Conservation (phyloP, 1,140 invertebrate genomes). For the Penaeus vannamei region DNA sequence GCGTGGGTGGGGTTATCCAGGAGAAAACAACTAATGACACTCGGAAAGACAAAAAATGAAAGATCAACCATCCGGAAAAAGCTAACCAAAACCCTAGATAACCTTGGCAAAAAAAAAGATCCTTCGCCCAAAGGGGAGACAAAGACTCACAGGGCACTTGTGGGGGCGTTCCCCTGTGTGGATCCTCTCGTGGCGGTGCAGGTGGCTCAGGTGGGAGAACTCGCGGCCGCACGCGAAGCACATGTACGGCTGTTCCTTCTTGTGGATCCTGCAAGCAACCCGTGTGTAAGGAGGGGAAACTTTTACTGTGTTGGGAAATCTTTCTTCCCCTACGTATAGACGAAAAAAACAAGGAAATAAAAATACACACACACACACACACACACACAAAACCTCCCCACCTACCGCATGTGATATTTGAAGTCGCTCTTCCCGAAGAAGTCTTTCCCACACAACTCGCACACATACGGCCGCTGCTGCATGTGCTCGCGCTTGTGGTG, state of each 20-base stretch:
- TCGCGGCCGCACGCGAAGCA: conserved; percentile 75
- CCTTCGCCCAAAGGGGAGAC: neutral
- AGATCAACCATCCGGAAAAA: too few species aligned
- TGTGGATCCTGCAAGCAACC: conserved; percentile 71
- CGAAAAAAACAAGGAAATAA: too few species aligned
- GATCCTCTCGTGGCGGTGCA: conserved; percentile 72
- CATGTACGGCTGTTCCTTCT: conserved; percentile 75
- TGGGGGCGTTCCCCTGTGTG: conserved; percentile 69
- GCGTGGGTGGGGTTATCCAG: too few species aligned
- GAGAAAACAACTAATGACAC: too few species aligned
- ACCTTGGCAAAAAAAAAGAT: too few species aligned
- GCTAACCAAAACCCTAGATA: too few species aligned
- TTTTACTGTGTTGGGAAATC: too few species aligned
- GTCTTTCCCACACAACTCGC: conserved; percentile 60
- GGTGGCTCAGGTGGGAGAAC: conserved; percentile 72
- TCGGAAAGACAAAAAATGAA: too few species aligned
- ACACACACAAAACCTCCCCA: too few species aligned
- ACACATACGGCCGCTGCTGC: conserved; percentile 62
- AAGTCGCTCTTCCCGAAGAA: conserved; percentile 68
- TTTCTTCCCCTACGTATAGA: too few species aligned
- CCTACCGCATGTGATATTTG: conserved; percentile 68
- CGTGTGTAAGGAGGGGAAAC: too few species aligned
- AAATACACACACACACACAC: neutral
- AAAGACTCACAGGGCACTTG: conserved; percentile 57
- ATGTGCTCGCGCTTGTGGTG: conserved; percentile 69